phyloP scores from a whole-genome alignment of 2,888 invertebrate genomes.

The Globia sparganii region DNA sequence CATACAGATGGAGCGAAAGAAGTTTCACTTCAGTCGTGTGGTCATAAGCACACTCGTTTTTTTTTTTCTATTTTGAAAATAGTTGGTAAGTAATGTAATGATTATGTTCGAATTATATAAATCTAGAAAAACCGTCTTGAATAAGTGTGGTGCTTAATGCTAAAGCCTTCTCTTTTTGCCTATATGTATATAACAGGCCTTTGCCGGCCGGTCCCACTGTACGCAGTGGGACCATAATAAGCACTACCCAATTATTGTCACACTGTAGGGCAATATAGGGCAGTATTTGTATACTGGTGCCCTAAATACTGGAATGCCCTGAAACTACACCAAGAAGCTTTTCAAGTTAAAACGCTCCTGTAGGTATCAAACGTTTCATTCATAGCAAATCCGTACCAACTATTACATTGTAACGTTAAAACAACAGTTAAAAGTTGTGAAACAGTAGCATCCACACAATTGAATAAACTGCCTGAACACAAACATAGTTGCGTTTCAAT shows the following conservation, averaged over 20 bases:
- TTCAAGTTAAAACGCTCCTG: slow-evolving; percentile 1
- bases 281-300: not conserved
- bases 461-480: slow-evolving; percentile 20
- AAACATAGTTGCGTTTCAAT: slow-evolving; percentile 34
- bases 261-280: no score
- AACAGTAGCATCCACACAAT: slow-evolving; percentile 8
- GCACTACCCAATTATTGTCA: not conserved
- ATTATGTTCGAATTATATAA: slow-evolving; percentile 2
- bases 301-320: not conserved
- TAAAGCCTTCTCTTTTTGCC: not conserved
- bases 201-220: no score
- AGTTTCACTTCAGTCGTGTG: no score
- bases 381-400: slow-evolving; percentile 5
- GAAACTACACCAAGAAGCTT: not conserved
- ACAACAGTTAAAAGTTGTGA: not conserved
- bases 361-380: not conserved
- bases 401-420: not conserved
- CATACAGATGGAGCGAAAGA: no score
- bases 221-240: not conserved
- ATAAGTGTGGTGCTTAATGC: not conserved
- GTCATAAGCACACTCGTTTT: no score
- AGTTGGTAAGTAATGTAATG: not conserved
- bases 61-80: not conserved
- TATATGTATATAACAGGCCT: not conserved
- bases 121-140: not conserved